Evolutionary conservation across 2,113 vertebrate species (phyloP).

Genomic region (Phylloscopus trochilus): DNA sequence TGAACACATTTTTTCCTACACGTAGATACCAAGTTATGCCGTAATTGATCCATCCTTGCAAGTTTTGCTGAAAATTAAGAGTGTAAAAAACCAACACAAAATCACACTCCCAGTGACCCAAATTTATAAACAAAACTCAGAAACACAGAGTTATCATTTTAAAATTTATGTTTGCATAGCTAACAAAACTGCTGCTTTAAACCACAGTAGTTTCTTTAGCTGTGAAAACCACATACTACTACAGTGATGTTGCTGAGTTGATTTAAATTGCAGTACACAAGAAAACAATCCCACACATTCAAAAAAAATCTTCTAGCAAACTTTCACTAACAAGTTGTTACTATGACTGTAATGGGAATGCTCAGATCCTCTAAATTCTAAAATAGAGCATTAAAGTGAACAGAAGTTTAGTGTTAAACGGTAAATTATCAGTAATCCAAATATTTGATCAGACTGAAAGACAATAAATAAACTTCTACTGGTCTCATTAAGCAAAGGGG

Average conservation of each 20-base stretch:
- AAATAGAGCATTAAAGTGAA: not conserved
- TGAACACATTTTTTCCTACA: not conserved
- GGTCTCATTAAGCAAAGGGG: not conserved
- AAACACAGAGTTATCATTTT: fast-evolving
- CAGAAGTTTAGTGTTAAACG: not conserved
- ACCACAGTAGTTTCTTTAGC: not conserved
- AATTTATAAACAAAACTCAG: not conserved
- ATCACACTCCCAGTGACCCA: not conserved
- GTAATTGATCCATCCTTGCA: not conserved
- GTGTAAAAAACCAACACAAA: not conserved
- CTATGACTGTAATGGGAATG: not conserved
- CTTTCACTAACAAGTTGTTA: not conserved
- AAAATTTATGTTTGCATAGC: not conserved
- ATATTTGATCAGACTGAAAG: not conserved
- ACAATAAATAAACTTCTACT: not conserved
- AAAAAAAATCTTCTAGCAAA: not conserved
- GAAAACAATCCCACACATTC: not conserved
- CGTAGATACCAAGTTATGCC: not conserved
- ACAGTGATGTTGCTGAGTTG: not conserved
- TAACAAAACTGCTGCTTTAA: not conserved
- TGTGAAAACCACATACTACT: not conserved
- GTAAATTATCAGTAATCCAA: not conserved
- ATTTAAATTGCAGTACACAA: not conserved
- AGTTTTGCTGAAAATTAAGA: not conserved
- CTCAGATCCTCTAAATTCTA: not conserved